Percentiles rank a stretch among this genome's conserved stretches.
These are phyloP conservation scores for Ophthalmolycus amberensis DNA, from an alignment of 2,113 vertebrate species.

Conservation along the genomic window DNA sequence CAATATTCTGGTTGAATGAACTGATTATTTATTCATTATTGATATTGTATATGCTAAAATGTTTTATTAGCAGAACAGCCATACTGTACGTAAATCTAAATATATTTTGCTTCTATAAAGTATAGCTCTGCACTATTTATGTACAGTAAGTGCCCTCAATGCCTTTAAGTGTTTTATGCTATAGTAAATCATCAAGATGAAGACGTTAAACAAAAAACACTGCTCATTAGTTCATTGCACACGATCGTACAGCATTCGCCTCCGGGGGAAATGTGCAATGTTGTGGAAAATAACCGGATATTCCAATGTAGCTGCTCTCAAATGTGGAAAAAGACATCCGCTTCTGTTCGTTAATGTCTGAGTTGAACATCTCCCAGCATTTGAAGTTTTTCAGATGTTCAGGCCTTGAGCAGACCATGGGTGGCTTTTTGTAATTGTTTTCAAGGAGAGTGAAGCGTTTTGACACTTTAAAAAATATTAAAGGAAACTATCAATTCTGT, in stretches of 20 bases:
- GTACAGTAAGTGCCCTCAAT: constrained; percentile 12
- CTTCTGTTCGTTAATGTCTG: constrained; percentile 11
- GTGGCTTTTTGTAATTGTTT: no score
- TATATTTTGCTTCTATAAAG: background rate
- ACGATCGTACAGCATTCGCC: background rate
- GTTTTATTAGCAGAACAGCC: background rate
- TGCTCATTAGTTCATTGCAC: constrained; percentile 49
- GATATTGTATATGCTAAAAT: constrained; percentile 11
- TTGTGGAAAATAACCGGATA: constrained; percentile 18
- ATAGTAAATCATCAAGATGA: constrained; percentile 23
- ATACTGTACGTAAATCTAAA: constrained; percentile 2
- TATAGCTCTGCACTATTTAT: constrained; percentile 23
- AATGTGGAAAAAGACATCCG: background rate
- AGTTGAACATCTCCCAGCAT: constrained; percentile 3
- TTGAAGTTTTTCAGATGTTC: background rate
- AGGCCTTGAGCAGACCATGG: background rate
- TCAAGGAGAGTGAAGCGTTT: no score
- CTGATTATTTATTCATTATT: constrained; percentile 26
- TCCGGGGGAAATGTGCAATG: constrained; percentile 7
- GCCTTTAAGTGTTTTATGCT: constrained; percentile 31
- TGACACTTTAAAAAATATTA: background rate
- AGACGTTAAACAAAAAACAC: constrained; percentile 31
- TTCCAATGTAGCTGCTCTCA: constrained; percentile 21
- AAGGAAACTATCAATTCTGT: background rate
- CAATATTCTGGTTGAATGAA: constrained; percentile 8